Conservation (phyloP, 2,888 invertebrate genomes). For the Epirrita christyi region DNA sequence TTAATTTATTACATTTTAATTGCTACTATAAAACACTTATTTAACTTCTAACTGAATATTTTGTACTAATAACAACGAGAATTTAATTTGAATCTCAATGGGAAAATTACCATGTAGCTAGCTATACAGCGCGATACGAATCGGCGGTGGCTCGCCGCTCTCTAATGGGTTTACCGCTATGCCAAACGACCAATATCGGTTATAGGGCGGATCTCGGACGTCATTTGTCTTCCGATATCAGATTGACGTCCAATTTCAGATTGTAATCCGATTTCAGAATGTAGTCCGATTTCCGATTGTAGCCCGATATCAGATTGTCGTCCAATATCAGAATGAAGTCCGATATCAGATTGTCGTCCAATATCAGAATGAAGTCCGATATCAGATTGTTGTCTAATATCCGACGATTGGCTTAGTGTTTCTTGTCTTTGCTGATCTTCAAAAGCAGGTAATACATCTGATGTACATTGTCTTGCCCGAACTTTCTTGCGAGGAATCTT, state of each 20-base stretch:
- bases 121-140: too few species aligned
- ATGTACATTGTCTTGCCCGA: constrained; percentile 11
- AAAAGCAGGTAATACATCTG: constrained; percentile 9
- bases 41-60: too few species aligned
- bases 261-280: constrained; percentile 3
- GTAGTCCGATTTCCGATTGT: too few species aligned
- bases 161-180: too few species aligned
- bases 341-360: constrained; percentile 7
- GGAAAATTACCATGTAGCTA: too few species aligned
- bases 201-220: not conserved
- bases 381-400: constrained; percentile 1
- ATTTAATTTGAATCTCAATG: too few species aligned
- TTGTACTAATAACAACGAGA: too few species aligned
- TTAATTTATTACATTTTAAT: too few species aligned
- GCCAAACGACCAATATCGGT: too few species aligned
- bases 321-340: constrained; percentile 6
- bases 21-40: too few species aligned
- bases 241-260: constrained; percentile 11
- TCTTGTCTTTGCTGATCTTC: constrained; percentile 2
- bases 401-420: constrained; percentile 1
- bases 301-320: not conserved
- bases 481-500: constrained; percentile 20
- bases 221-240: too few species aligned
- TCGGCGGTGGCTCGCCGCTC: too few species aligned
- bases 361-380: not conserved